Base-by-base conservation (phyloP, 2,113 vertebrate genomes). In the Benitochromis conjunctus region DNA sequence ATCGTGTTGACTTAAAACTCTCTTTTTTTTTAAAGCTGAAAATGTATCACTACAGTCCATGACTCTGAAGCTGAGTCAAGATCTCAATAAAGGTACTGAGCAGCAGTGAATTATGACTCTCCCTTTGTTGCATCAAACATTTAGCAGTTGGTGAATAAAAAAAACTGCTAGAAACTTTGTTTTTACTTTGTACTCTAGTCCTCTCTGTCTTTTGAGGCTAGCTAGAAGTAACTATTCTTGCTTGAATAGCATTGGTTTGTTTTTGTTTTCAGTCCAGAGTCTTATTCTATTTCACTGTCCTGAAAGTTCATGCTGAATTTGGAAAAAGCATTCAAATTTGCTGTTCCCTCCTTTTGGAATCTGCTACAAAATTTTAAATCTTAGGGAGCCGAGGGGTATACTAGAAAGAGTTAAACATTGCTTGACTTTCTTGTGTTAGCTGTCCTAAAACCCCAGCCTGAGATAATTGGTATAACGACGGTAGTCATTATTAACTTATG, bases 101-200 rank as follows among this genome's bases (percentile, higher is more conserved):
- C n/a, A 66, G 24, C 24, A 1, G 5, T 71, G 16, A 48, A 48
- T 74, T 43, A 74, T 5, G 66, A 71, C 21, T 46, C 66, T 18
- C 5, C 14, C 21, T 71, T 48, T 19, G 21, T 0, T 74, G 46
- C 43, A 12, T 48, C 48, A 31, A 19, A 76, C 16, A 26, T 46
- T 46, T 41, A 71, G n/a, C 38, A 71, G 66, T 46, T 71, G 66
- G 66, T 46, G 13, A 41, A 21, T 64, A 38, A 71, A 31, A 76
- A 8, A 53, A 53, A 53, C 51, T 51, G 4, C 29, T 5, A 34
- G 18, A 9, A 53, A 9, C 18, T 31, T 6, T 29, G 14, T 51
- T 74, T 74, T 19, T 51, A 19, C 4, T 66, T 21, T 38, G 34
- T 64, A 38, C 60, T 64, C 34, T 38, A 3, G 0, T 38, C 34